These are phyloP conservation scores for Chromoteleia sp. DNA, from an alignment of 2,888 invertebrate species.

Conservation along the genomic window DNA sequence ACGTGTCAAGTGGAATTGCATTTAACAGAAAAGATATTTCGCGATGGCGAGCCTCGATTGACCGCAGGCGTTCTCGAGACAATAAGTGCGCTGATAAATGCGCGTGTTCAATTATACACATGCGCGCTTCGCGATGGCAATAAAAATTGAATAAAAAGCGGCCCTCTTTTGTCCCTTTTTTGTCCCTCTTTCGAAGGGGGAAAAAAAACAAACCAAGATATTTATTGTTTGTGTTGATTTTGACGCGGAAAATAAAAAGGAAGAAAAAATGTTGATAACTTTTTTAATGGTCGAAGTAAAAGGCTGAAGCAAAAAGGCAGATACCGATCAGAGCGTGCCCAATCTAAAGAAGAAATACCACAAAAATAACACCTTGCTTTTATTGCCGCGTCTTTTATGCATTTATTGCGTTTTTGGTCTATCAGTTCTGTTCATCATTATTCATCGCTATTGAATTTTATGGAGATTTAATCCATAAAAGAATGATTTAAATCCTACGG, in stretches of 20 bases:
- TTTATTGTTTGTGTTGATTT: too few species aligned
- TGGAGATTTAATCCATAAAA: constrained; percentile 22
- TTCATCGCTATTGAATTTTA: constrained; percentile 23
- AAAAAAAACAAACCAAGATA: too few species aligned
- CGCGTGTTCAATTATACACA: constrained; percentile 44
- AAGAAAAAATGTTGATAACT: constrained; percentile 8
- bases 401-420: constrained; percentile 38
- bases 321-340: constrained; percentile 27
- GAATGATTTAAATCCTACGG: background rate
- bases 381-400: constrained; percentile 23
- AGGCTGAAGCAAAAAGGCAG: too few species aligned
- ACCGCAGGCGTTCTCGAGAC: constrained; percentile 57
- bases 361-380: constrained; percentile 41
- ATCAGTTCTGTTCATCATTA: constrained; percentile 9
- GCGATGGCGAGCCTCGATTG: constrained; percentile 60
- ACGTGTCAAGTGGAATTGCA: constrained; percentile 74
- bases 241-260: background rate
- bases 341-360: constrained; percentile 27
- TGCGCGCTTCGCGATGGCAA: background rate
- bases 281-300: background rate
- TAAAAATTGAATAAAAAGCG: constrained; percentile 22
- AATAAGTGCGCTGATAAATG: constrained; percentile 54
- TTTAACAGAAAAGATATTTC: constrained; percentile 67
- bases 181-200: too few species aligned
- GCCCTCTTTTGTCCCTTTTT: background rate